Evolutionary conservation across 2,797 vertebrate genomes (phyloP).

Genomic region (Malacoctenus gilli): DNA sequence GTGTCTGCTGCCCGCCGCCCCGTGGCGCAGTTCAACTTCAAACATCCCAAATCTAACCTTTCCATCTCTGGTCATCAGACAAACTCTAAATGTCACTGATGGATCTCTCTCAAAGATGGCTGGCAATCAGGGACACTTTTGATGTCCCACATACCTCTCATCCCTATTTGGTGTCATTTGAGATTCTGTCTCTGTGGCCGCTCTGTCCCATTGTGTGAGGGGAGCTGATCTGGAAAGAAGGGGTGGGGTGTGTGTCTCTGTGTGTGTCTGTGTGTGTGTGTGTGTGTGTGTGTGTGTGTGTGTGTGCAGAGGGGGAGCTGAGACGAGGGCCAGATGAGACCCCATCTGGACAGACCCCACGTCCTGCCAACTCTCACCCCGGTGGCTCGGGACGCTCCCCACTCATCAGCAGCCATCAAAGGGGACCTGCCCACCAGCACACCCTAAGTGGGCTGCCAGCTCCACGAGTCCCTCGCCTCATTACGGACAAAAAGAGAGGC

Average conservation of each 20-base stretch:
- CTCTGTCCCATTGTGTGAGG: slow-evolving; percentile 48
- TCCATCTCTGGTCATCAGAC: slow-evolving; percentile 70
- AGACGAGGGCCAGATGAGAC: slow-evolving; percentile 64
- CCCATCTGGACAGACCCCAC: slow-evolving; percentile 76
- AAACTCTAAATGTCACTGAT: slow-evolving; percentile 74
- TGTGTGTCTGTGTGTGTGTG: slow-evolving; percentile 10
- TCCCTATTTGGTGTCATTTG: slow-evolving; percentile 66
- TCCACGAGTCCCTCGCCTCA: slow-evolving; percentile 57
- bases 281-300: slow-evolving; percentile 3
- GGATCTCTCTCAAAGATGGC: slow-evolving; percentile 61
- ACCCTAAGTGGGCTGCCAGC: slow-evolving; percentile 60
- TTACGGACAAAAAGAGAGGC: slow-evolving; percentile 61
- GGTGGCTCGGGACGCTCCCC: slow-evolving; percentile 54
- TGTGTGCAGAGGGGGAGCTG: background rate
- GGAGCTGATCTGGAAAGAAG: slow-evolving; percentile 31
- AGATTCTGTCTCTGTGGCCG: slow-evolving; percentile 39
- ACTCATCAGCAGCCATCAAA: slow-evolving; percentile 75
- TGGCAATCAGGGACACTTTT: slow-evolving; percentile 68
- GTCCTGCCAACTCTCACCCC: slow-evolving; percentile 73
- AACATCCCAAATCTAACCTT: slow-evolving; percentile 77
- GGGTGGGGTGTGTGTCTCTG: background rate
- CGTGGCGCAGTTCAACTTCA: slow-evolving; percentile 59
- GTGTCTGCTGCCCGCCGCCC: slow-evolving; percentile 13
- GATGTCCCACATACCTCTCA: slow-evolving; percentile 58
- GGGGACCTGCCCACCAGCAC: slow-evolving; percentile 60